Conservation (phyloP, 2,797 vertebrate species). For the Amblyopsis hoosieri region DNA sequence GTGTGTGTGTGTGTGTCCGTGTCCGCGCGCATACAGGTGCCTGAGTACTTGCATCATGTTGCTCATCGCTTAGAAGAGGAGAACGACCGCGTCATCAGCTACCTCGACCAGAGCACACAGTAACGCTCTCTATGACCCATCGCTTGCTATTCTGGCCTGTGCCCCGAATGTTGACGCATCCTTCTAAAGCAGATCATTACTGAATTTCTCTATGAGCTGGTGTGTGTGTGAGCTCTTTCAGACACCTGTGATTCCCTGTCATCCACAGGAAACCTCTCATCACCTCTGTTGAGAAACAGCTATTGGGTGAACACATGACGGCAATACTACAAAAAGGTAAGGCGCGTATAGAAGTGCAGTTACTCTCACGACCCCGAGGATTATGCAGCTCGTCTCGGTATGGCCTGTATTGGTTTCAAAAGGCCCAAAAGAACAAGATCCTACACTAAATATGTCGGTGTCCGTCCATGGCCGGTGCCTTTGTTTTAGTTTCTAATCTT, state of each 20-base stretch:
- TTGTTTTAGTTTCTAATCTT: too few relatives aligned
- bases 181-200: neutral
- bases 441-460: neutral
- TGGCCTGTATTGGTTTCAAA: neutral
- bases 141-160: neutral
- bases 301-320: conserved; percentile 97
- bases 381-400: too few relatives aligned
- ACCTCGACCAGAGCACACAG: conserved; percentile 99
- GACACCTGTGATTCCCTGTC: conserved; percentile 30
- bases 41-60: conserved; percentile 97
- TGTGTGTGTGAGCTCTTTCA: neutral
- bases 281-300: conserved; percentile 96
- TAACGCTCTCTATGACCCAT: conserved; percentile 47
- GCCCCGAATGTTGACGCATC: neutral
- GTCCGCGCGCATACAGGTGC: conserved; percentile 81
- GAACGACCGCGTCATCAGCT: conserved; percentile 96
- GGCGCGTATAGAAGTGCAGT: neutral
- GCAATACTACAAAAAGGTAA: conserved; percentile 97
- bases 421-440: neutral
- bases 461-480: too few relatives aligned
- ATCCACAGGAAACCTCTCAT: conserved; percentile 93
- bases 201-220: neutral
- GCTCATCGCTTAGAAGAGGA: conserved; percentile 97
- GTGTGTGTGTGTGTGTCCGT: conserved; percentile 19
- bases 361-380: neutral